Conservation (phyloP, 1,140 invertebrate genomes). For the Drosophila kepulauana region DNA sequence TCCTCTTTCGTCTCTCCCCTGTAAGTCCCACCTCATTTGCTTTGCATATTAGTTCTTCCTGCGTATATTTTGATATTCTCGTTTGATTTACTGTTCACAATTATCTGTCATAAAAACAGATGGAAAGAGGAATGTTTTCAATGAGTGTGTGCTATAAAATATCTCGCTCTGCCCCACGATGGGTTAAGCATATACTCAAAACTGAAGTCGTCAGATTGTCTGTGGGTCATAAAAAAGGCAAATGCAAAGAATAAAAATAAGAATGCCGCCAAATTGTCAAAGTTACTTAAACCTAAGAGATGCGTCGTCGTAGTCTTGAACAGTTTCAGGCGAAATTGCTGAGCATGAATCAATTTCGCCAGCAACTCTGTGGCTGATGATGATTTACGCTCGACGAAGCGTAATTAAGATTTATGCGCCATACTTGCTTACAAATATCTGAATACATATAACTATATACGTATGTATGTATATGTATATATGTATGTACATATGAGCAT, state of each 20-base stretch:
- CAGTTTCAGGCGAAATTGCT: slow-evolving; percentile 46
- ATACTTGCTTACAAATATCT: slow-evolving; percentile 58
- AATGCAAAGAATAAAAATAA: slow-evolving; percentile 16
- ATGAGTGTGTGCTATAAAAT: slow-evolving; percentile 20
- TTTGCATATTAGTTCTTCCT: slow-evolving; percentile 37
- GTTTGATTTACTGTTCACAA: slow-evolving; percentile 47
- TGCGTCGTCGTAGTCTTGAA: slow-evolving; percentile 9
- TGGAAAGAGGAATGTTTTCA: slow-evolving; percentile 29
- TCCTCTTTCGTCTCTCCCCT: not conserved
- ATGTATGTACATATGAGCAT: slow-evolving; percentile 18
- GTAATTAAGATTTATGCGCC: slow-evolving; percentile 80
- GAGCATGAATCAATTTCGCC: slow-evolving; percentile 67
- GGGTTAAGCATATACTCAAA: slow-evolving; percentile 25
- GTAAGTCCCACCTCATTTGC: slow-evolving; percentile 35
- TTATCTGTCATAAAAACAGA: slow-evolving; percentile 46
- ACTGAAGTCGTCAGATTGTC: slow-evolving; percentile 52
- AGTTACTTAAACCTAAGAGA: slow-evolving; percentile 36
- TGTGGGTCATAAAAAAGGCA: slow-evolving; percentile 59
- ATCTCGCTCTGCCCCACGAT: slow-evolving; percentile 12
- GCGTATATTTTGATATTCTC: slow-evolving; percentile 23
- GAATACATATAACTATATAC: slow-evolving; percentile 16
- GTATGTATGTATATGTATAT: slow-evolving; percentile 4
- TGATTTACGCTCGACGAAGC: slow-evolving; percentile 80
- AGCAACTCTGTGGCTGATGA: slow-evolving; percentile 62
- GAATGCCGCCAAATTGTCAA: slow-evolving; percentile 65